Evolutionary conservation across 2,797 vertebrate species (phyloP), one percentile per base, ranked within the genome.

Genomic region (Sorex maritimensis): DNA sequence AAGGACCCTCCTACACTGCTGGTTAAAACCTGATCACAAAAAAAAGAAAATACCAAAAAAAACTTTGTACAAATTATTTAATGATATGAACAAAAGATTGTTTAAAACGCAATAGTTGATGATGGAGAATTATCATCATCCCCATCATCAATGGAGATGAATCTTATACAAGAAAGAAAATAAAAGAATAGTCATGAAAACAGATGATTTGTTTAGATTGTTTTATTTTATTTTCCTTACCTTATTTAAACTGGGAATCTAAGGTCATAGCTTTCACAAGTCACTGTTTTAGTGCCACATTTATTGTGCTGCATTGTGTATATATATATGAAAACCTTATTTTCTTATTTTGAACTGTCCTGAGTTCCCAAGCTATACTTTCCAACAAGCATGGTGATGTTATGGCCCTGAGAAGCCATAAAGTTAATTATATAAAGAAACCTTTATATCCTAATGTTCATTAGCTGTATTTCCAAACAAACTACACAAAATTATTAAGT

Each of bases 401-500:
- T 86, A 15, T 23, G 86, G 41, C 74, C 0, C 11, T 69, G n/a
- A 14, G 44, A 86, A 87, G 15, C 13, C 28, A 72, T 44, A 72
- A 80, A 85, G 13, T 84, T 92, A 88, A 30, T 38, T 82, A 86
- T 30, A 1, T 41, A 84, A 55, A 85, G 30, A 6, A 72, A 65
- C 0, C 3, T 7, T 77, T 46, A 34, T 67, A 74, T 84, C 4
- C 74, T 49, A 88, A 58, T 75, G 49, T 34, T 65, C 69, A 71
- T 77, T 82, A 92, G 7, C 38, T 75, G 13, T 8, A 41, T 81
- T 90, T 93, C 11, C 17, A 88, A 80, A 17, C 4, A 74, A 81
- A 52, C 6, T 71, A 14, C 1, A 79, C n/a, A 79, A 95, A 84
- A 61, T 90, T 81, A 80, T 69, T 28, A 19, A 82, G 88, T 93